Evolutionary conservation across 2,797 vertebrate species (phyloP).

Genomic region (Enoplosus armatus): DNA sequence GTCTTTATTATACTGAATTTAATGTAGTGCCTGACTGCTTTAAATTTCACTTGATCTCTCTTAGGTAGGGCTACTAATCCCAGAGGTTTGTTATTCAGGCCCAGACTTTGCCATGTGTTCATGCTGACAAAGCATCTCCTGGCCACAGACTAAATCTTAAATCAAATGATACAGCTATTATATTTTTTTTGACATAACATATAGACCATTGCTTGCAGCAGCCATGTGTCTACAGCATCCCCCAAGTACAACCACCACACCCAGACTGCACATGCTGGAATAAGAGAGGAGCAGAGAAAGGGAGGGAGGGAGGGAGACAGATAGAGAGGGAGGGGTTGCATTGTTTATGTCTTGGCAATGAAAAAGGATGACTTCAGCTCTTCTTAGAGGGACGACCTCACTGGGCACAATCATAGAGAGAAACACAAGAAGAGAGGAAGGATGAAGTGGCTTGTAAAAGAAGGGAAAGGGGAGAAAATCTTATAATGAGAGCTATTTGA

Average conservation of each 20-base stretch:
- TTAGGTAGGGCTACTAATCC: slow-evolving; percentile 37
- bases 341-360: slow-evolving; percentile 77
- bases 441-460: slow-evolving; percentile 30
- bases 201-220: slow-evolving; percentile 40
- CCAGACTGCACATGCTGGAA: slow-evolving; percentile 68
- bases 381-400: slow-evolving; percentile 66
- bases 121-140: slow-evolving; percentile 64
- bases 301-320: slow-evolving; percentile 29
- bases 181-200: too few species aligned
- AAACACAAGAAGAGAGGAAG: slow-evolving; percentile 7
- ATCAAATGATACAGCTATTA: slow-evolving; percentile 36
- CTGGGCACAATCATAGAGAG: slow-evolving; percentile 23
- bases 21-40: slow-evolving; percentile 43
- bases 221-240: slow-evolving; percentile 53
- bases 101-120: slow-evolving; percentile 42
- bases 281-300: slow-evolving; percentile 32
- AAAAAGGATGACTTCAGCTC: slow-evolving; percentile 77
- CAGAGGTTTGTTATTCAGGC: slow-evolving; percentile 42
- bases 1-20: slow-evolving; percentile 49
- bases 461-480: neutral
- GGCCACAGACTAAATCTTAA: slow-evolving; percentile 20
- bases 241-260: slow-evolving; percentile 68
- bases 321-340: slow-evolving; percentile 52
- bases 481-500: neutral
- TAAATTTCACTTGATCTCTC: slow-evolving; percentile 42